Percentiles rank a stretch among this genome's conserved stretches.
Evolutionary conservation across 2,113 vertebrate species (phyloP).

Genomic region (Caracal caracal): DNA sequence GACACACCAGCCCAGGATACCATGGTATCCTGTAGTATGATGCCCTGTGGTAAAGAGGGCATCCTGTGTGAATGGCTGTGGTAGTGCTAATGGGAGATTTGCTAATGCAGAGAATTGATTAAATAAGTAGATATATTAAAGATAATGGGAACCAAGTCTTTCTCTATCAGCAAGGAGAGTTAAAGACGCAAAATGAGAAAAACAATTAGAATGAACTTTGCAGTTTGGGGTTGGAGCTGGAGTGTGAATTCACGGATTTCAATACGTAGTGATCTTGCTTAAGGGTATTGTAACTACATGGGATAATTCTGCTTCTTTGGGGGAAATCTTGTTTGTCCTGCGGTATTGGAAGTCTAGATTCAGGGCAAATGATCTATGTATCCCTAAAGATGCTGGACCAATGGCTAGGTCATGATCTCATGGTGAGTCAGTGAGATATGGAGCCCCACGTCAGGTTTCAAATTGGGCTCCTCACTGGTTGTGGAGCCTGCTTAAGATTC

Average conservation of each 20-base stretch:
- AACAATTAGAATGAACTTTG: not conserved
- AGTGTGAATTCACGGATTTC: not conserved
- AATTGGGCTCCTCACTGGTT: too few relatives aligned
- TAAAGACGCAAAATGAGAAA: not conserved
- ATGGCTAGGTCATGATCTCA: not conserved
- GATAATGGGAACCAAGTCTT: not conserved
- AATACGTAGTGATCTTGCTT: not conserved
- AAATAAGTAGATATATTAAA: not conserved
- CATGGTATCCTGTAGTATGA: too few relatives aligned
- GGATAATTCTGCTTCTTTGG: not conserved
- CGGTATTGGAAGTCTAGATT: not conserved
- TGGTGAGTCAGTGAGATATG: not conserved
- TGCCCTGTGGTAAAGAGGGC: not conserved
- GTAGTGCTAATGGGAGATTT: not conserved
- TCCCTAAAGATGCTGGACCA: not conserved
- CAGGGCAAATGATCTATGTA: not conserved
- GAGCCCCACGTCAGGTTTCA: not conserved
- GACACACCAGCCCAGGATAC: rapidly evolving
- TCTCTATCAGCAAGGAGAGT: not conserved
- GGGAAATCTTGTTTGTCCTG: not conserved
- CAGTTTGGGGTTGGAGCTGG: not conserved
- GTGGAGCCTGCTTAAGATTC: not conserved
- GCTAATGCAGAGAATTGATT: too few relatives aligned
- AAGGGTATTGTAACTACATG: too few relatives aligned
- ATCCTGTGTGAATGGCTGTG: rapidly evolving